A percentile compares a stretch with the other conserved stretches of the same genome.
Evolutionary conservation across 2,797 vertebrate species (phyloP).

Genomic region (Cuculus canorus): DNA sequence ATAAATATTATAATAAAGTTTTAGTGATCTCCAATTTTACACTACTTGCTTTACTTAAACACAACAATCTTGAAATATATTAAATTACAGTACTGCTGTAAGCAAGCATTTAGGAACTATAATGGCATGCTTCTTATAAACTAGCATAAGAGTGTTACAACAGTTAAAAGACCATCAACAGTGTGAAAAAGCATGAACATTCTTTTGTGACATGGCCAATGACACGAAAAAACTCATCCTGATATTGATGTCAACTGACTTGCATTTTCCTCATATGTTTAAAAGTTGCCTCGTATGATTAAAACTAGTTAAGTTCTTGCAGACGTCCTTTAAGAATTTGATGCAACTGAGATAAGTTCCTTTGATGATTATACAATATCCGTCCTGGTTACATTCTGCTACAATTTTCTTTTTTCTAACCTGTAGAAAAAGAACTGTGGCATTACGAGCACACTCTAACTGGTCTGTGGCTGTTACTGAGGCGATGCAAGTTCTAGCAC

Average conservation of each 20-base stretch:
- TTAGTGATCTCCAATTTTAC: neutral
- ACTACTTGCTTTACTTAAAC: neutral
- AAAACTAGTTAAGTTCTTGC: neutral
- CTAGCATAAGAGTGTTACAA: neutral
- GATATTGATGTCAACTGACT: neutral
- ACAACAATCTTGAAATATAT: neutral
- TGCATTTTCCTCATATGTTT: neutral
- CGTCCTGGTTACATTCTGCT: neutral
- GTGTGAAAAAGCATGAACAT: neutral
- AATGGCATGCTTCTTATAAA: neutral
- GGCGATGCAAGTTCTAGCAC: neutral
- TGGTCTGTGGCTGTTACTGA: neutral
- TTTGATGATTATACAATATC: neutral
- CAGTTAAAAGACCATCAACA: neutral
- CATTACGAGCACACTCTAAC: neutral
- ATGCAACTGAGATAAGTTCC: neutral
- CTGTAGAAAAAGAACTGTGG: neutral
- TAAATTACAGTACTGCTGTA: neutral
- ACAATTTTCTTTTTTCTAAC: neutral
- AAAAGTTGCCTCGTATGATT: neutral
- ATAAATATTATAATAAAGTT: neutral
- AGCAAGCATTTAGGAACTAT: neutral
- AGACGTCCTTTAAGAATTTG: neutral
- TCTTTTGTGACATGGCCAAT: neutral
- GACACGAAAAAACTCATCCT: neutral